phyloP scores from a whole-genome alignment of 2,888 invertebrate genomes.

The Platycheirus rosarum region DNA sequence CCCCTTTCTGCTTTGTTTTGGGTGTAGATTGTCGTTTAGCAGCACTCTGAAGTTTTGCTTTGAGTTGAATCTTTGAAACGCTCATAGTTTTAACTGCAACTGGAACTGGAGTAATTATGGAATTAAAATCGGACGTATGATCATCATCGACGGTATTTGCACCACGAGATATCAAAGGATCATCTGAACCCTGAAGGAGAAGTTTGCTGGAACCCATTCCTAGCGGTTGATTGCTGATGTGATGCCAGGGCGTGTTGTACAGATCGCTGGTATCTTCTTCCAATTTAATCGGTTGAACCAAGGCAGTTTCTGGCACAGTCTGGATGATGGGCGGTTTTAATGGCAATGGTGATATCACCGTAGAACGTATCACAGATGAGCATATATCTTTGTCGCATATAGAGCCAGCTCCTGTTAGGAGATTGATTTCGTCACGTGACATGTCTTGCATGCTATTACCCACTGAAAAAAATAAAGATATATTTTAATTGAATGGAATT shows the following conservation, averaged over 20 bases:
- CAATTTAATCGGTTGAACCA: slow-evolving; percentile 54
- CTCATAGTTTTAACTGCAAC: slow-evolving; percentile 68
- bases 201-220: slow-evolving; percentile 77
- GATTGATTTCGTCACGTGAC: slow-evolving; percentile 78
- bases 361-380: slow-evolving; percentile 75
- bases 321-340: slow-evolving; percentile 55
- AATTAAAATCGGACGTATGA: slow-evolving; percentile 78
- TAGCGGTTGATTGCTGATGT: slow-evolving; percentile 56
- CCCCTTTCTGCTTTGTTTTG: slow-evolving; percentile 80
- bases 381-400: slow-evolving; percentile 76
- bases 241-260: slow-evolving; percentile 64
- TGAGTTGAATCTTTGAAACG: slow-evolving; percentile 76
- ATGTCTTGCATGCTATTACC: slow-evolving; percentile 81
- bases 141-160: slow-evolving; percentile 80
- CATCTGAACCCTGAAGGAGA: slow-evolving; percentile 81
- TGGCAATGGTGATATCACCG: slow-evolving; percentile 70
- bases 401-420: slow-evolving; percentile 77
- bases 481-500: too few species aligned
- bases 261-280: slow-evolving; percentile 56
- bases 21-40: slow-evolving; percentile 58
- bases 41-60: slow-evolving; percentile 76
- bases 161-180: slow-evolving; percentile 82
- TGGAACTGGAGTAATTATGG: slow-evolving; percentile 75
- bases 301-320: slow-evolving; percentile 45
- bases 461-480: slow-evolving; percentile 72